Conservation (phyloP, 2,888 invertebrate genomes). For the Campopleginae sp. region DNA sequence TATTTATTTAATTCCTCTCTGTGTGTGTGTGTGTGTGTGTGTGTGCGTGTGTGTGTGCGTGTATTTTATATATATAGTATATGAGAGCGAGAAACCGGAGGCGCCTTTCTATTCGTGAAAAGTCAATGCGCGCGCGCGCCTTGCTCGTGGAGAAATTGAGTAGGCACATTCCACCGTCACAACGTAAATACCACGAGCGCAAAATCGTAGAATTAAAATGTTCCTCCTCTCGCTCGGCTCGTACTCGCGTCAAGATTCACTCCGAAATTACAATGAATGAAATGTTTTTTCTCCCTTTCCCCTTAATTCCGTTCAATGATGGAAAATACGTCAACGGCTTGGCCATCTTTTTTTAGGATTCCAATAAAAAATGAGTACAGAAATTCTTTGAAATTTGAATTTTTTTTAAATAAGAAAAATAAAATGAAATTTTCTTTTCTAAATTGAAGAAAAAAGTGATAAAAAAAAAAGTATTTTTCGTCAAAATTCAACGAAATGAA, state of each 20-base stretch:
- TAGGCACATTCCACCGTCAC: constrained; percentile 66
- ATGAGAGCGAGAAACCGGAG: constrained; percentile 64
- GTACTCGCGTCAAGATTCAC: constrained; percentile 32
- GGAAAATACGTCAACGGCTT: not conserved
- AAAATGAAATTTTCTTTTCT: too few species aligned
- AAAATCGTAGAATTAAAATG: constrained; percentile 64
- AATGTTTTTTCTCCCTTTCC: constrained; percentile 18
- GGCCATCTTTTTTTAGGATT: too few species aligned
- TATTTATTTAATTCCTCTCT: constrained; percentile 7
- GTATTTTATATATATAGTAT: constrained; percentile 23
- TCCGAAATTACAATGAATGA: constrained; percentile 23
- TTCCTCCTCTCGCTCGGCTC: constrained; percentile 39
- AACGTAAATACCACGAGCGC: constrained; percentile 64
- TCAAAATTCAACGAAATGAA: too few species aligned
- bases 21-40: not conserved
- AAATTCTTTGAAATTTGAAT: too few species aligned
- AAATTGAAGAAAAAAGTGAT: too few species aligned
- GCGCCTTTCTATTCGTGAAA: constrained; percentile 71
- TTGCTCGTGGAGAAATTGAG: constrained; percentile 69
- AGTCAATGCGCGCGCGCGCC: constrained; percentile 59
- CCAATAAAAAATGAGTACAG: too few species aligned
- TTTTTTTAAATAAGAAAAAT: too few species aligned
- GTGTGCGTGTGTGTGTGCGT: constrained; percentile 1
- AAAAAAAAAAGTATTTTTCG: too few species aligned
- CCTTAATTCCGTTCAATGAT: not conserved